Evolutionary conservation across 2,797 vertebrate genomes (phyloP).

Genomic region (Alosa sapidissima): DNA sequence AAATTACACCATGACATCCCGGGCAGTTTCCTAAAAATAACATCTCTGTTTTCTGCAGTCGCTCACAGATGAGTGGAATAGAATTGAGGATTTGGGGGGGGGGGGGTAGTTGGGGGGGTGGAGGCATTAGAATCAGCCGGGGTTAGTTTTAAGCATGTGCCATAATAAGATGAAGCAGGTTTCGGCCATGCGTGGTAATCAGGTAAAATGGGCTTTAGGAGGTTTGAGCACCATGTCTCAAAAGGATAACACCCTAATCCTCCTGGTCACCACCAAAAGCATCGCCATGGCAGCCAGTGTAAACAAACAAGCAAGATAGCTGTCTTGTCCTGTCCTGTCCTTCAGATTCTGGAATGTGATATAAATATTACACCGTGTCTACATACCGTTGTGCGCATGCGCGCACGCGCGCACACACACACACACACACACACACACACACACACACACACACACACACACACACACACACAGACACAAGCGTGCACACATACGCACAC

Average conservation of each 20-base stretch:
- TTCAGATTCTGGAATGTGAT: no score
- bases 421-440: not conserved
- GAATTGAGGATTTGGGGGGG: not conserved
- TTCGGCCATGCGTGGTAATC: slow-evolving; percentile 62
- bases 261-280: not conserved
- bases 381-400: not conserved
- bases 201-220: slow-evolving; percentile 61
- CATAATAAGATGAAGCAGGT: slow-evolving; percentile 67
- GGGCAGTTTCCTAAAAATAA: slow-evolving; percentile 70
- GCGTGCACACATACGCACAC: no score
- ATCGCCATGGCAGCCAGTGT: not conserved
- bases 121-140: not conserved
- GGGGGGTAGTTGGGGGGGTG: not conserved
- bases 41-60: slow-evolving; percentile 61
- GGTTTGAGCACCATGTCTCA: slow-evolving; percentile 51
- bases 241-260: slow-evolving; percentile 1
- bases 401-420: no score
- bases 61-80: slow-evolving; percentile 30
- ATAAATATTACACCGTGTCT: no score
- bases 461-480: not conserved
- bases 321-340: not conserved
- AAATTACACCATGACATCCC: slow-evolving; percentile 69
- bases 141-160: slow-evolving; percentile 48
- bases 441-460: not conserved
- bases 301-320: slow-evolving; percentile 4